Evolutionary conservation across 2,888 invertebrate genomes (phyloP).

Genomic region (Odiellus spinosus): DNA sequence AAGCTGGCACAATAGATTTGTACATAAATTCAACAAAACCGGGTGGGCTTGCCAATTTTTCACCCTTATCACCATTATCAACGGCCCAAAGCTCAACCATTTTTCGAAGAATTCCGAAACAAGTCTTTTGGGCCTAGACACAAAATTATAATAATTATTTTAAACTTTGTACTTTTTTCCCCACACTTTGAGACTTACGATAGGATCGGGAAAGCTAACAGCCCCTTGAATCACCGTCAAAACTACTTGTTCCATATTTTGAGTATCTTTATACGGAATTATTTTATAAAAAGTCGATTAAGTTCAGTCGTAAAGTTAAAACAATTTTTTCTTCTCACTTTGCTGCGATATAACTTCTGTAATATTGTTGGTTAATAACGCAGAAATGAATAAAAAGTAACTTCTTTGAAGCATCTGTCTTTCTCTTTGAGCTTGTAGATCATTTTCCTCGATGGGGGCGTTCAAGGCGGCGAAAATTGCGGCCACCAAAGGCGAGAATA

Average conservation of each 20-base stretch:
- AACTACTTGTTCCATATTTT: constrained; percentile 28
- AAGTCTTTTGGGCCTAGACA: constrained; percentile 35
- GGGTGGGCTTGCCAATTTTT: constrained; percentile 1
- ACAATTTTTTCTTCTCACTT: too few relatives aligned
- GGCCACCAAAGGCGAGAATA: constrained; percentile 36
- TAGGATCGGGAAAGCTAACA: constrained; percentile 36
- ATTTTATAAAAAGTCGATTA: constrained; percentile 2
- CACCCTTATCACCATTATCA: background rate
- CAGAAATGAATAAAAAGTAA: constrained; percentile 36
- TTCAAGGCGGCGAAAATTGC: constrained; percentile 33
- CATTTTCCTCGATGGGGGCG: constrained; percentile 33
- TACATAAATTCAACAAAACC: constrained; percentile 37
- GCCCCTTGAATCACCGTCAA: constrained; percentile 36
- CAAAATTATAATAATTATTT: constrained; percentile 5
- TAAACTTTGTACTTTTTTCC: background rate
- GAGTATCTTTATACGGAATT: constrained; percentile 23
- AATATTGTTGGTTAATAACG: constrained; percentile 35
- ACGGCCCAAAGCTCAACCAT: constrained; percentile 34
- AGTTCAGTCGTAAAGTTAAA: too few relatives aligned
- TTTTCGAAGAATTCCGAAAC: constrained; percentile 34
- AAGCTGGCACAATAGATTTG: constrained; percentile 37
- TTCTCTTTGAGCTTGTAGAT: constrained; percentile 34
- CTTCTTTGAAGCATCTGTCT: constrained; percentile 34
- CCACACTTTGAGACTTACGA: constrained; percentile 23
- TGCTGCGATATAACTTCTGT: constrained; percentile 31